Percentiles rank a stretch among this genome's conserved stretches.
These are phyloP conservation scores for Lamprologus tigripictilis DNA, from an alignment of 2,113 vertebrate species.

Conservation along the genomic window DNA sequence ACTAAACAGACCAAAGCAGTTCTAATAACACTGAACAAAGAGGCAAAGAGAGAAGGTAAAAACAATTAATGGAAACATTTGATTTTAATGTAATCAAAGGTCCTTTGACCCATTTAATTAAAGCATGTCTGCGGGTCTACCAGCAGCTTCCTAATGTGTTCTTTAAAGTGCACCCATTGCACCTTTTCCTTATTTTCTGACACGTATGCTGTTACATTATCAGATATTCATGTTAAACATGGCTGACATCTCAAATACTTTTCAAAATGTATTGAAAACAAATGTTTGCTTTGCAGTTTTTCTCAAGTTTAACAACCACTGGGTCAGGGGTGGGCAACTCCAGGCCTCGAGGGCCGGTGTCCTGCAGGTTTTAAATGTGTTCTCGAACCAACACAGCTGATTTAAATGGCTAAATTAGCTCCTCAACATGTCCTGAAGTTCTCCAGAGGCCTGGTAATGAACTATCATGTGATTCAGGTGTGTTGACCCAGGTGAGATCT, in stretches of 20 bases:
- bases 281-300: neutral
- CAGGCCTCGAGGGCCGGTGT: too few species aligned
- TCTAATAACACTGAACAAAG: neutral
- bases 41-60: neutral
- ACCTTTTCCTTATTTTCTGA: neutral
- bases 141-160: neutral
- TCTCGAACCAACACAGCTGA: too few species aligned
- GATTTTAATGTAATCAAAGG: neutral
- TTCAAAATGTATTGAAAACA: neutral
- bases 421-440: too few species aligned
- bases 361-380: too few species aligned
- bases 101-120: neutral
- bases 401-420: too few species aligned
- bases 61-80: neutral
- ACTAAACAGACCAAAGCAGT: neutral
- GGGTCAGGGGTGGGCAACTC: neutral
- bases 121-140: rapidly evolving
- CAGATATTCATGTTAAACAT: neutral
- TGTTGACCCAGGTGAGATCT: too few species aligned
- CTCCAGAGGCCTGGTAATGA: too few species aligned
- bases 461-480: too few species aligned
- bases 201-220: rapidly evolving
- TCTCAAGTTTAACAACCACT: neutral
- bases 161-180: neutral
- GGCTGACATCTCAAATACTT: neutral